These are phyloP conservation scores for Cheumatopsyche charites DNA, from an alignment of 1,140 invertebrate species.

Conservation along the genomic window DNA sequence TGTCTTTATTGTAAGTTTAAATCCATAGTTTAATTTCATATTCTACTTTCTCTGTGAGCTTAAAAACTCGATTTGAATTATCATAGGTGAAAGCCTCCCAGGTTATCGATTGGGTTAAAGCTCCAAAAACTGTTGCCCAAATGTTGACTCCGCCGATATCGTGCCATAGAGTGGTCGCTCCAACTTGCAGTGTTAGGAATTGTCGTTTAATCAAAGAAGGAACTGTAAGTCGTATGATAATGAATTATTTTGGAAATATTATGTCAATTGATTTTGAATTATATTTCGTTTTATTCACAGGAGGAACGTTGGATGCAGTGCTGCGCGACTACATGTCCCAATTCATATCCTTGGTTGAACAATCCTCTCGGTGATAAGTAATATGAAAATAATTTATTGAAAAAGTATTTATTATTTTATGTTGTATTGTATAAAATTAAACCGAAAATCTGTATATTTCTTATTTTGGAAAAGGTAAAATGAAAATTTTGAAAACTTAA, in stretches of 20 bases:
- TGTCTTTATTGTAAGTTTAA: constrained; percentile 58
- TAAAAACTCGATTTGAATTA: background rate
- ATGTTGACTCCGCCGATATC: constrained; percentile 39
- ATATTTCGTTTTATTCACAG: constrained; percentile 41
- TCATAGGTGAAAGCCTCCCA: constrained; percentile 50
- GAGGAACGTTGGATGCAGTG: constrained; percentile 48
- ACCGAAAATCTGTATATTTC: background rate
- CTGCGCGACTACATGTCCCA: constrained; percentile 51
- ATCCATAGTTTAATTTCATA: background rate
- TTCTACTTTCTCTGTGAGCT: background rate
- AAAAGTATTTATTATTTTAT: background rate
- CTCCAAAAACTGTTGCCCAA: constrained; percentile 49
- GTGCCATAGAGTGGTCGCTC: constrained; percentile 34
- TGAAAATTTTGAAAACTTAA: too few species aligned
- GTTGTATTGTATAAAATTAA: constrained; percentile 8
- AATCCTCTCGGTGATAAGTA: constrained; percentile 51
- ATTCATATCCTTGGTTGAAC: constrained; percentile 53
- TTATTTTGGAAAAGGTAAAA: background rate
- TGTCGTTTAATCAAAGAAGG: constrained; percentile 50
- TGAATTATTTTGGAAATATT: background rate
- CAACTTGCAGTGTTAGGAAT: constrained; percentile 43
- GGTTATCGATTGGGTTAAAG: constrained; percentile 52
- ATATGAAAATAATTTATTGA: background rate
- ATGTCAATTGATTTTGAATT: background rate
- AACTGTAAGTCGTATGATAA: constrained; percentile 46